Evolutionary conservation across 1,140 invertebrate species (phyloP), one percentile per base, ranked within the genome.

Genomic region (Drosophila burlai): DNA sequence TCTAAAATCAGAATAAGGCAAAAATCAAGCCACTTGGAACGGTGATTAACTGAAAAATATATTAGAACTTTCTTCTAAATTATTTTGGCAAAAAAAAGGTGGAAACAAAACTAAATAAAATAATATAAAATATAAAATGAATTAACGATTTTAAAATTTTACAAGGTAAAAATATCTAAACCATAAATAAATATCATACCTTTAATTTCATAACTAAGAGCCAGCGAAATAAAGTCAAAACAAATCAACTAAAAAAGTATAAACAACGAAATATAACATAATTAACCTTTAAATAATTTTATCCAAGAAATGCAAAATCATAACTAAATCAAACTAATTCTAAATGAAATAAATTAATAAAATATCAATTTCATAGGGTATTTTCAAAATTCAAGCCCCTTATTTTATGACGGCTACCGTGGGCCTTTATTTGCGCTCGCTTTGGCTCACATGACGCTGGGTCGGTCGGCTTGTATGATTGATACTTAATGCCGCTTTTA

Each of bases 401-500:
- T 6, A 16, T 26, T 9, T 63, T 50, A 16, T 29, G 45, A 15
- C 26, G 15, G n/a, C 65, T 65, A 55, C 45, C 49, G 54, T 63
- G 54, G 52, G 67, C 63, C 75, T 76, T 77, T 80, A 83, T 89
- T 75, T 89, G 69, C 58, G 62, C 74, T 81, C 38, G 43, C 71
- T 76, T 49, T 45, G 69, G 18, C 65, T 78, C 63, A 78, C 74
- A 78, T 79, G 60, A 54, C 73, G 60, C 63, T 46, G 75, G 54
- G 36, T 63, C 55, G 60, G 65, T 72, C 21, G n/a, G 65, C 64
- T 75, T 89, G 81, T 79, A 89, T 89, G 84, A 89, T 89, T 89
- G 85, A 89, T 89, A 83, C 84, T 89, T 89, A 89, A 89, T 89
- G 85, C 75, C 76, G 74, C 71, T 84, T 90, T 89, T 81, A 89